Percentiles rank a stretch among this genome's conserved stretches.
Evolutionary conservation across 2,888 invertebrate species (phyloP).

Genomic region (Muschampia plurimacula): DNA sequence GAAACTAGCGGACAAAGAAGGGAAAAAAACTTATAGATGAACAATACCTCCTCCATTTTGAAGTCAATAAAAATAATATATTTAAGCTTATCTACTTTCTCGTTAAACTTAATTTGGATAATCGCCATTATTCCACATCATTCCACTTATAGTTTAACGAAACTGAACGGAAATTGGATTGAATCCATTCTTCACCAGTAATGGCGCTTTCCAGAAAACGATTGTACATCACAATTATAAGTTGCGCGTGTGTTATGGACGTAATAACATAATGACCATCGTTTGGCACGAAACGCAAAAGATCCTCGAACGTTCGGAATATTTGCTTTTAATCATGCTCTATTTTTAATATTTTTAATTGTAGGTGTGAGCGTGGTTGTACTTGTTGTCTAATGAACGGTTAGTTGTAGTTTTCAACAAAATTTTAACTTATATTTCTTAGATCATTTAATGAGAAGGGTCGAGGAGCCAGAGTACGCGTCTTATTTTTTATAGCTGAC

Average conservation of each 20-base stretch:
- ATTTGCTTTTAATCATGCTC: conserved; percentile 26
- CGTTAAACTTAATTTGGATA: neutral
- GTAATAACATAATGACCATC: conserved; percentile 21
- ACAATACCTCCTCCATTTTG: too few species aligned
- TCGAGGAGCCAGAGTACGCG: too few species aligned
- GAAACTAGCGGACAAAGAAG: too few species aligned
- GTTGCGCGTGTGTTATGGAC: conserved; percentile 6
- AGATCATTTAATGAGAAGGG: neutral
- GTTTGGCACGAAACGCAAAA: conserved; percentile 22
- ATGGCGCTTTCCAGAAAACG: conserved; percentile 22
- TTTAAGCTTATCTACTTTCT: neutral
- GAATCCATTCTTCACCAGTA: conserved; percentile 19
- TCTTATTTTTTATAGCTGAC: too few species aligned
- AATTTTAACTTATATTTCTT: neutral
- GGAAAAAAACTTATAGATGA: neutral
- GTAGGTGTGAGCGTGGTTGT: neutral
- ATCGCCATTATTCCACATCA: neutral
- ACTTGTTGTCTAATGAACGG: neutral
- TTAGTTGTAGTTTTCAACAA: neutral
- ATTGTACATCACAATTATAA: conserved; percentile 23
- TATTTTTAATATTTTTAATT: conserved; percentile 20
- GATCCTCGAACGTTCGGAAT: neutral
- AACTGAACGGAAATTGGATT: conserved; percentile 18
- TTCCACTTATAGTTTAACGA: neutral
- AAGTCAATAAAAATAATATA: too few species aligned